Conservation (phyloP, 2,888 invertebrate species). For the Smittia sp. region DNA sequence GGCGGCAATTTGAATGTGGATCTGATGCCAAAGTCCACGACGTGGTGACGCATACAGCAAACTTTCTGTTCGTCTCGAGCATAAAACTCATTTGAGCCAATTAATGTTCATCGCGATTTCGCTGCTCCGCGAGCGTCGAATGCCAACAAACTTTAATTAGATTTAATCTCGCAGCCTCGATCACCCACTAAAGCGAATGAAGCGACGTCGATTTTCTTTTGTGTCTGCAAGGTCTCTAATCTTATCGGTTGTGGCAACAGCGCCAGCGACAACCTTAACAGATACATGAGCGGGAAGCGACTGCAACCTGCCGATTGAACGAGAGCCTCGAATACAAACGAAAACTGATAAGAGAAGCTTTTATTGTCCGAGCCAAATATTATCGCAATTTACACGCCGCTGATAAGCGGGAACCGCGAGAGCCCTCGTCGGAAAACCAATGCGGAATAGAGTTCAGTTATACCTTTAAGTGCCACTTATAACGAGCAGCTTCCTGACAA, state of each 20-base stretch:
- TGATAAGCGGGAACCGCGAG: neutral
- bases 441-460: neutral
- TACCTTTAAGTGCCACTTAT: neutral
- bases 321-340: neutral
- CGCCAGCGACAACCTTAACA: neutral
- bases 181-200: neutral
- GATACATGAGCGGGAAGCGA: too few species aligned
- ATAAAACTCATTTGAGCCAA: neutral
- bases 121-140: neutral
- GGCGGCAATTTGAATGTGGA: neutral
- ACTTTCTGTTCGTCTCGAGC: neutral
- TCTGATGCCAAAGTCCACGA: neutral
- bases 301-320: constrained; percentile 20
- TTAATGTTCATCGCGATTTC: neutral
- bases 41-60: neutral
- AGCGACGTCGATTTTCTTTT: neutral
- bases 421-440: neutral
- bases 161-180: constrained; percentile 4
- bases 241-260: neutral
- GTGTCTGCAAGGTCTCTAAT: neutral
- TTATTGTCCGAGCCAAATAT: neutral
- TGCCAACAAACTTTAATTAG: constrained; percentile 3
- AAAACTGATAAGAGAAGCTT: neutral
- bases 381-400: neutral
- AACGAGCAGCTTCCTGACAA: neutral